Base-by-base conservation (phyloP, 2,797 vertebrate species). In the Nasua narica region DNA sequence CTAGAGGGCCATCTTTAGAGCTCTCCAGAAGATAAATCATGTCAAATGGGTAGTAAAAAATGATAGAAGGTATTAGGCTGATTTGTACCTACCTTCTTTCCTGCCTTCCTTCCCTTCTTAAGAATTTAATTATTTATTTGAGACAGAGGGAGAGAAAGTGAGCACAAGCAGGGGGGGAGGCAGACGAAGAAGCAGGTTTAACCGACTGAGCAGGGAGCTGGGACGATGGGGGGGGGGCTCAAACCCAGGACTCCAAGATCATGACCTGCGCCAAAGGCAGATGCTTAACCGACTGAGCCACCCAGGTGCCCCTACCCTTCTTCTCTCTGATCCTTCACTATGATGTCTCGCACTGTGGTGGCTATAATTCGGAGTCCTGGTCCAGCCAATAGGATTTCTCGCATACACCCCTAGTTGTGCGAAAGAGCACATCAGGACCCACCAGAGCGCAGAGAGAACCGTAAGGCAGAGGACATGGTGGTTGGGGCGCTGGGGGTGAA, bases 31-130 rank as follows among this genome's bases (percentile, higher is more conserved):
- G 48, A 70, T 91, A 91, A 96, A 79, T 93, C 94, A 93, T 16
- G 7, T 62, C 87, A 87, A 83, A 83, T n/a, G 50, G 90, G 48
- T n/a, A 87, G 87, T 93, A 82, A 96, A 87, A 95, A 67, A 29
- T 60, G 74, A 62, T 54, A 25, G 84, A 87, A 91, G 35, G 50
- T 69, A 76, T 74, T 56, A 43, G 84, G 60, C 6, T 77, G 92
- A 70, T 88, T 58, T 90, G 43, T 18, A 35, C 74, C 87, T 72
- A 95, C 70, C 85, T 96, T 92, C 93, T 95, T 94, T n/a, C 60
- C 16, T 62, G 15, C 58, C 29, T 60, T 14, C 29, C 16, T 16
- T 8, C 13, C n/a, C n/a, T n/a, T n/a, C n/a, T n/a, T n/a, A 62
- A 62, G 29, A 62, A 2, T 62, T 62, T 32, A 60, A 14, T 60